Percentiles rank a stretch among this genome's conserved stretches.
Evolutionary conservation across 2,797 vertebrate species (phyloP).

Genomic region (Picus viridis): DNA sequence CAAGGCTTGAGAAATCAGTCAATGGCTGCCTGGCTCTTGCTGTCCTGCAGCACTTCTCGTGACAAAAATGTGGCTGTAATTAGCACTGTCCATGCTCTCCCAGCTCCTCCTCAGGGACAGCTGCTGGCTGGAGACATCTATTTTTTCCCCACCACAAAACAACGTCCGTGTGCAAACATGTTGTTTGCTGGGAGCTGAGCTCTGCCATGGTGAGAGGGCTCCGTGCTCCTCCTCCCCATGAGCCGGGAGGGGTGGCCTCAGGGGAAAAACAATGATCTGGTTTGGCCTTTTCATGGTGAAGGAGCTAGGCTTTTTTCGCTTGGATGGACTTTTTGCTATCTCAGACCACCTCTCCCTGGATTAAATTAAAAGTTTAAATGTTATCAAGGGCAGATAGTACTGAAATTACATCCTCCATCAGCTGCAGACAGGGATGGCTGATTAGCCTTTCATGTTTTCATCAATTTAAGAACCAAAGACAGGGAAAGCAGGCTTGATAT

Average conservation of each 20-base stretch:
- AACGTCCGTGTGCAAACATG: background rate
- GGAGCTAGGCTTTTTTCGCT: background rate
- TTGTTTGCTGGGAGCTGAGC: background rate
- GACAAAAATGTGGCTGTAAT: background rate
- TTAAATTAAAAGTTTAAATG: conserved; percentile 24
- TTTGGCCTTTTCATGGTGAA: background rate
- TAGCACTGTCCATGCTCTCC: background rate
- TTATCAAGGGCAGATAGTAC: background rate
- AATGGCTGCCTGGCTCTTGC: background rate
- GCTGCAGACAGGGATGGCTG: background rate
- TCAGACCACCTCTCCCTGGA: background rate
- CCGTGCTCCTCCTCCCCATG: background rate
- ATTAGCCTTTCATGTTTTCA: background rate
- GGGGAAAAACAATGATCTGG: background rate
- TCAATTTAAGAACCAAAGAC: background rate
- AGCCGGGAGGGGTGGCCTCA: background rate
- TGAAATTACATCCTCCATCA: conserved; percentile 5
- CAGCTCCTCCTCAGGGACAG: conserved; percentile 36
- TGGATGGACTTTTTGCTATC: background rate
- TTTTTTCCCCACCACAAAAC: conserved; percentile 13
- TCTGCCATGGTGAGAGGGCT: background rate
- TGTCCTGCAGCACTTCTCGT: background rate
- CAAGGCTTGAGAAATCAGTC: background rate
- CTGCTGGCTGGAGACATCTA: conserved; percentile 14
- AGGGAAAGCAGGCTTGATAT: background rate